Percentiles rank a stretch among this genome's conserved stretches.
phyloP scores from a whole-genome alignment of 2,888 invertebrate genomes.

The Petrophora chlorosata region DNA sequence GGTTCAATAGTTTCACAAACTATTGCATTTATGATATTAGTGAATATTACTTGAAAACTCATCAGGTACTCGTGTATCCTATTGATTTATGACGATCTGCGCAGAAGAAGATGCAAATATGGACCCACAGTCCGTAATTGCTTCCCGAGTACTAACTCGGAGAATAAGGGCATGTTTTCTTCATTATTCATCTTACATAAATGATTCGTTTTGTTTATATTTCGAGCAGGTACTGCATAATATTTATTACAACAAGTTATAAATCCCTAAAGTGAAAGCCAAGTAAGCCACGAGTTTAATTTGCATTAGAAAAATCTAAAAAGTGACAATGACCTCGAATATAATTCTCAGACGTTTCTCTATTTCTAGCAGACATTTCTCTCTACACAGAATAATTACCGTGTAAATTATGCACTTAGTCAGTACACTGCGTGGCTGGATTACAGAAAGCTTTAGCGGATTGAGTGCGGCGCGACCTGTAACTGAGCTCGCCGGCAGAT shows the following conservation, averaged over 20 bases:
- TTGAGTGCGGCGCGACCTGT: conserved; percentile 41
- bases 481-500: conserved; percentile 44
- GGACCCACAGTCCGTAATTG: conserved; percentile 55
- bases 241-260: too few species aligned
- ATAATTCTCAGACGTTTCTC: not conserved
- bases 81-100: conserved; percentile 52
- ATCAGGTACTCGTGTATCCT: too few species aligned
- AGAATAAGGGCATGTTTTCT: too few species aligned
- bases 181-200: conserved; percentile 28
- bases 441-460: conserved; percentile 44
- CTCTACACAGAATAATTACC: conserved; percentile 31
- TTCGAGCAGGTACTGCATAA: too few species aligned
- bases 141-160: conserved; percentile 60
- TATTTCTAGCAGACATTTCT: conserved; percentile 6
- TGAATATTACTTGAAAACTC: too few species aligned
- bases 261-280: too few species aligned
- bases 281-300: not conserved
- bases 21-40: too few species aligned
- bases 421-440: conserved; percentile 28
- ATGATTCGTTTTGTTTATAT: conserved; percentile 22
- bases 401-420: conserved; percentile 42
- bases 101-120: conserved; percentile 46
- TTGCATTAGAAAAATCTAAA: not conserved
- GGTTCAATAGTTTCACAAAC: too few species aligned
- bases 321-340: not conserved